Percentiles rank a stretch among this genome's conserved stretches.
These are phyloP conservation scores for Phragmatobia fuliginosa DNA, from an alignment of 2,888 invertebrate species.

Conservation along the genomic window DNA sequence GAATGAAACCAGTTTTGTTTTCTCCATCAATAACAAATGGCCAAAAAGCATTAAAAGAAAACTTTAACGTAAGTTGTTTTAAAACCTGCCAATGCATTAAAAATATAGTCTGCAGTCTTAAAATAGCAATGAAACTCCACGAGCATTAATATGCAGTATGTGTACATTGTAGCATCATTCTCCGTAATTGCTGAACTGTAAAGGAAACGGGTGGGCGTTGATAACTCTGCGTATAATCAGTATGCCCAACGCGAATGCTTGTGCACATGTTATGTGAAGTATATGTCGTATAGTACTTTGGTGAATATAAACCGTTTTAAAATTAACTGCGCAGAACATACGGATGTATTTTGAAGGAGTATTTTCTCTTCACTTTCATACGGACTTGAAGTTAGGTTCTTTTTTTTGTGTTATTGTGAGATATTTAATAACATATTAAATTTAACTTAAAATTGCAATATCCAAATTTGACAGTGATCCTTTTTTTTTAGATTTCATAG, in stretches of 20 bases:
- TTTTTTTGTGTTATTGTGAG: neutral
- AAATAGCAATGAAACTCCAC: neutral
- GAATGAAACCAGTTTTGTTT: neutral
- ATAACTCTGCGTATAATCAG: conserved; percentile 21
- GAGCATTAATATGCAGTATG: conserved; percentile 23
- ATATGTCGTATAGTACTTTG: neutral
- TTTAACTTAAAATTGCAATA: neutral
- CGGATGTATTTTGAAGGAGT: neutral
- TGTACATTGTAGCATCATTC: conserved; percentile 34
- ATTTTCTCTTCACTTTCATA: neutral
- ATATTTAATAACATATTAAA: neutral
- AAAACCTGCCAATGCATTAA: neutral
- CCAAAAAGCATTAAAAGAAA: neutral
- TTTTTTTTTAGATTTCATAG: too few relatives aligned
- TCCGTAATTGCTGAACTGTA: conserved; percentile 45
- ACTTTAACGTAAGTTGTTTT: neutral
- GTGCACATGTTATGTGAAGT: conserved; percentile 12
- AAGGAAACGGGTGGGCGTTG: conserved; percentile 35
- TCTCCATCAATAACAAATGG: neutral
- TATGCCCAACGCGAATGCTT: conserved; percentile 15
- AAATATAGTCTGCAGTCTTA: neutral
- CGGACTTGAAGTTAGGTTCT: neutral
- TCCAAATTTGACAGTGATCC: neutral
- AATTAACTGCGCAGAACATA: neutral
- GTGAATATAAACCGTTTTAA: neutral